Conservation (phyloP, 2,113 vertebrate genomes). For the Talpa occidentalis region DNA sequence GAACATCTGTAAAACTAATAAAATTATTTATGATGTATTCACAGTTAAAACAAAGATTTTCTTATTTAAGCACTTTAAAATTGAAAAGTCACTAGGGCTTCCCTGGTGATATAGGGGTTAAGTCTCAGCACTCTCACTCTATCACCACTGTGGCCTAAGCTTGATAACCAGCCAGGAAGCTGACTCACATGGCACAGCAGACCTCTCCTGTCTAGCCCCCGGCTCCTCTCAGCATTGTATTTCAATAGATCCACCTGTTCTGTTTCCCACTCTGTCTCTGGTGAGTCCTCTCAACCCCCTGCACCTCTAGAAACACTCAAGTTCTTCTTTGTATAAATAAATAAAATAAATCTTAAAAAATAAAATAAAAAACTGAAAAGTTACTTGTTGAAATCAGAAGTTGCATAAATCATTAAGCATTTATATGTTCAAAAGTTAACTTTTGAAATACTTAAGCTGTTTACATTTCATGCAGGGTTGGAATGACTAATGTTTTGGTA, state of each 20-base stretch:
- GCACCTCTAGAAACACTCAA: too few relatives aligned
- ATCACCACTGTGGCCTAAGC: too few relatives aligned
- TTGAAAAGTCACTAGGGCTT: neutral
- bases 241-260: too few relatives aligned
- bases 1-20: neutral
- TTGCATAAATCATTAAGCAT: neutral
- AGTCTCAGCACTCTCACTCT: too few relatives aligned
- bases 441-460: neutral
- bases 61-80: neutral
- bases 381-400: neutral
- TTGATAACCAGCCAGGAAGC: too few relatives aligned
- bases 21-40: conserved; percentile 17
- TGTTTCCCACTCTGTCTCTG: too few relatives aligned
- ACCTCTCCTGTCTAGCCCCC: too few relatives aligned
- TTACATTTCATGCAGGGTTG: neutral
- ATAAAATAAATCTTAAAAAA: neutral
- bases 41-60: neutral
- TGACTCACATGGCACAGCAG: too few relatives aligned
- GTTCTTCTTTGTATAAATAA: neutral
- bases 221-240: too few relatives aligned
- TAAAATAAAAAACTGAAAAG: neutral
- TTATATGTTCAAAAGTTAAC: neutral
- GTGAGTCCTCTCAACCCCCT: too few relatives aligned
- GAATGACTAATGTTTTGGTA: neutral
- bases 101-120: too few relatives aligned